Evolutionary conservation across 2,888 invertebrate genomes (phyloP).

Genomic region (Andricus quercusramuli): DNA sequence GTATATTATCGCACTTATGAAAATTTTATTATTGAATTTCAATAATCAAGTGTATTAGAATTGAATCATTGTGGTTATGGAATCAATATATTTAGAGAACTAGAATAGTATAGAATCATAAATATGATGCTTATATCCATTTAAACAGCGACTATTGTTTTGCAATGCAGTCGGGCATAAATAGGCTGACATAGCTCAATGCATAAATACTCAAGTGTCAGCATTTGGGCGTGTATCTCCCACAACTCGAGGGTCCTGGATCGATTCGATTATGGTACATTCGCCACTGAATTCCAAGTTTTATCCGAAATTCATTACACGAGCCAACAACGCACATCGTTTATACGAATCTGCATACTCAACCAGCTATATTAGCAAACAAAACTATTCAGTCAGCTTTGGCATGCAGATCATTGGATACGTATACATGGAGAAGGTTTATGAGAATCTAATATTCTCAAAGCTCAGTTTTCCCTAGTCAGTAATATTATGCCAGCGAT

Average conservation of each 20-base stretch:
- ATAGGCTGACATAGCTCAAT: conserved; percentile 5
- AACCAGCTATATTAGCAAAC: conserved; percentile 43
- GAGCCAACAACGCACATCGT: conserved; percentile 9
- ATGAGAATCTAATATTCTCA: conserved; percentile 10
- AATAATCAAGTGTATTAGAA: not conserved
- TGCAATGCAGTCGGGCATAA: conserved; percentile 13
- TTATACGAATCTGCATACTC: conserved; percentile 50
- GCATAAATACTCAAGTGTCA: conserved; percentile 23
- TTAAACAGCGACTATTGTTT: conserved; percentile 16
- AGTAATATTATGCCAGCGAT: not conserved
- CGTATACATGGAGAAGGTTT: not conserved
- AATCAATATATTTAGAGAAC: not conserved
- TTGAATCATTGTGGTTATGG: not conserved
- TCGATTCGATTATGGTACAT: conserved; percentile 15
- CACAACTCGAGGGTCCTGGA: not conserved
- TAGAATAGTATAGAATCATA: not conserved
- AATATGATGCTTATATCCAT: not conserved
- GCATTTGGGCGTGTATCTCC: conserved; percentile 1
- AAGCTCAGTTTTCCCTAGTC: not conserved
- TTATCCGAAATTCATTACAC: conserved; percentile 26
- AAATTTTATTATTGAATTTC: not conserved
- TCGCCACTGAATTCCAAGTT: conserved; percentile 27
- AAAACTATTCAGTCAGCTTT: conserved; percentile 44
- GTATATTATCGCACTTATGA: not conserved
- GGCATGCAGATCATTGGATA: conserved; percentile 13